Conservation (phyloP, 2,113 vertebrate species). For the Typhlomys cinereus region DNA sequence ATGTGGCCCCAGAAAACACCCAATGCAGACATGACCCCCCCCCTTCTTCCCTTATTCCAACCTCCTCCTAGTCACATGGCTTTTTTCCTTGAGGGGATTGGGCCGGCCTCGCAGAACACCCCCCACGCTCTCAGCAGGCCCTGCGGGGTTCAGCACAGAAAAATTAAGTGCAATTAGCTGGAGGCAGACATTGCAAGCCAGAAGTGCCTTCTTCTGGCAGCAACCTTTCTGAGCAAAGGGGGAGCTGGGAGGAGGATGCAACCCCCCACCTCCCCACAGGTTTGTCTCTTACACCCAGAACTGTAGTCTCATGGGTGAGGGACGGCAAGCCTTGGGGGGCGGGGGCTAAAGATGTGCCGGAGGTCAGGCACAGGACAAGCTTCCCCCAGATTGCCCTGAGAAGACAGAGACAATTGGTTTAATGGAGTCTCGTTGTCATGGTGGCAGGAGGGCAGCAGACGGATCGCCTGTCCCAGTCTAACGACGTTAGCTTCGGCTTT, state of each 20-base stretch:
- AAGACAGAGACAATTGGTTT: conserved; percentile 55
- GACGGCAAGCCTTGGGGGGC: neutral
- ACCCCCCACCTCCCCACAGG: too few species aligned
- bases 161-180: conserved; percentile 53
- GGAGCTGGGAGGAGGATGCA: neutral
- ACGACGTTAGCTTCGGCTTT: neutral
- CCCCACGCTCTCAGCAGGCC: neutral
- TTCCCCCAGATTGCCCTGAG: neutral
- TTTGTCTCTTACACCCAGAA: neutral
- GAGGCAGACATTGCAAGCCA: conserved; percentile 29
- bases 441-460: conserved; percentile 5
- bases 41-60: neutral
- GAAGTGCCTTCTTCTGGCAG: neutral
- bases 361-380: conserved; percentile 44
- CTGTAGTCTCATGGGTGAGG: neutral
- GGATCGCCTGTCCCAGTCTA: neutral
- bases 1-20: neutral
- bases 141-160: conserved; percentile 25
- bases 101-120: neutral
- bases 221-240: neutral
- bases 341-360: neutral
- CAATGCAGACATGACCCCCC: neutral
- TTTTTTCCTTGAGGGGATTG: neutral
- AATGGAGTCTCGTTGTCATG: conserved; percentile 53
- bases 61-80: neutral